Evolutionary conservation across 2,888 invertebrate species (phyloP).

Genomic region (Zootermopsis nevadensis): DNA sequence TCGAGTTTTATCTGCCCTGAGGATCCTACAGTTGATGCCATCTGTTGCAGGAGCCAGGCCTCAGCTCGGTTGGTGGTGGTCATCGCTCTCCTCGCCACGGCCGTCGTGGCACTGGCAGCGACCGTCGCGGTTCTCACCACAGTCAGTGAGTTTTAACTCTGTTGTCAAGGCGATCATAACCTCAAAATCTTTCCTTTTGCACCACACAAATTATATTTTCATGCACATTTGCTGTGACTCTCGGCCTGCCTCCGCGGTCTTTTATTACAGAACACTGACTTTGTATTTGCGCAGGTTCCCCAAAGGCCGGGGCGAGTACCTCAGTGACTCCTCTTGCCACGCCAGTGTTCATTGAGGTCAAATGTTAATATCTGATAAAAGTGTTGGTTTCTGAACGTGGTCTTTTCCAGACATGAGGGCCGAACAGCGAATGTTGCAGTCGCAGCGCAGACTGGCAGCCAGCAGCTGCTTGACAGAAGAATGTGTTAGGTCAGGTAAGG

Average conservation of each 20-base stretch:
- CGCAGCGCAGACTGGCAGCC: constrained; percentile 40
- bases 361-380: not conserved
- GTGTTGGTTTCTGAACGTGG: not conserved
- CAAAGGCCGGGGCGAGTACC: no score
- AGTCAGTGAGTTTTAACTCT: constrained; percentile 48
- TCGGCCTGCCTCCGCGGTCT: no score
- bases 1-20: no score
- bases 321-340: no score
- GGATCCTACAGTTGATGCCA: not conserved
- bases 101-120: constrained; percentile 48
- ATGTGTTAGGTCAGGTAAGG: constrained; percentile 72
- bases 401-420: constrained; percentile 46
- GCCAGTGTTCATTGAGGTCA: no score
- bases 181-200: no score
- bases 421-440: constrained; percentile 37
- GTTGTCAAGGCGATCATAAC: no score
- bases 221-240: not conserved
- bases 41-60: constrained; percentile 31
- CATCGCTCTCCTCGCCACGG: constrained; percentile 49
- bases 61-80: constrained; percentile 49
- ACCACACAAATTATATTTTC: not conserved
- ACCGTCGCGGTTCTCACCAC: constrained; percentile 50
- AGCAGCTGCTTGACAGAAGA: constrained; percentile 69
- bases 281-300: no score
- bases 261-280: no score